A percentile compares a stretch with the other conserved stretches of the same genome.
Conservation (phyloP, 2,888 invertebrate species). For the Ryuthela nishihirai region DNA sequence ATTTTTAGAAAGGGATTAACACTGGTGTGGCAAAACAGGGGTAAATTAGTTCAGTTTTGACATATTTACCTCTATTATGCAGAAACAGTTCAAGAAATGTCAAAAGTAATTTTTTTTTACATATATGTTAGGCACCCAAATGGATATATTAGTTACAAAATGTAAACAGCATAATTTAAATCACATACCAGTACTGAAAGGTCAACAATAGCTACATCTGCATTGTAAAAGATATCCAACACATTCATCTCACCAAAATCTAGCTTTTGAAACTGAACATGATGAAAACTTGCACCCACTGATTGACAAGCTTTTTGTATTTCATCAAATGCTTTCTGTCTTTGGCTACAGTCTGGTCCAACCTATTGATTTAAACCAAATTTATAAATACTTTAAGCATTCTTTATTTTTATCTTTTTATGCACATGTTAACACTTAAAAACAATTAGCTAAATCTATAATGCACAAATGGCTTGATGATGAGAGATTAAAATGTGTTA, state of each 20-base stretch:
- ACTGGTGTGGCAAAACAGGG: too few relatives aligned
- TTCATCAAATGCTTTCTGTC: slow-evolving; percentile 79
- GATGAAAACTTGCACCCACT: slow-evolving; percentile 74
- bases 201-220: slow-evolving; percentile 95
- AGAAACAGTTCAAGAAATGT: too few relatives aligned
- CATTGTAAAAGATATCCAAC: slow-evolving; percentile 94
- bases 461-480: background rate
- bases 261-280: slow-evolving; percentile 65
- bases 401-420: background rate
- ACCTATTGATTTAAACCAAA: background rate
- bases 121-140: too few relatives aligned
- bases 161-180: background rate
- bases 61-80: too few relatives aligned
- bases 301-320: slow-evolving; percentile 72
- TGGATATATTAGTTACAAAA: too few relatives aligned
- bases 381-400: background rate
- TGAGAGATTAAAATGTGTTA: background rate
- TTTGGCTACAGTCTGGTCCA: slow-evolving; percentile 53
- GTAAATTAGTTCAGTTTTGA: too few relatives aligned
- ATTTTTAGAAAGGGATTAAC: too few relatives aligned
- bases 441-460: background rate
- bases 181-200: slow-evolving; percentile 62
- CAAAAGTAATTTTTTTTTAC: too few relatives aligned
- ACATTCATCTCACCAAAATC: slow-evolving; percentile 94
- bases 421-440: background rate